Evolutionary conservation across 2,888 invertebrate genomes (phyloP).

Genomic region (Hoplodrina ambigua): DNA sequence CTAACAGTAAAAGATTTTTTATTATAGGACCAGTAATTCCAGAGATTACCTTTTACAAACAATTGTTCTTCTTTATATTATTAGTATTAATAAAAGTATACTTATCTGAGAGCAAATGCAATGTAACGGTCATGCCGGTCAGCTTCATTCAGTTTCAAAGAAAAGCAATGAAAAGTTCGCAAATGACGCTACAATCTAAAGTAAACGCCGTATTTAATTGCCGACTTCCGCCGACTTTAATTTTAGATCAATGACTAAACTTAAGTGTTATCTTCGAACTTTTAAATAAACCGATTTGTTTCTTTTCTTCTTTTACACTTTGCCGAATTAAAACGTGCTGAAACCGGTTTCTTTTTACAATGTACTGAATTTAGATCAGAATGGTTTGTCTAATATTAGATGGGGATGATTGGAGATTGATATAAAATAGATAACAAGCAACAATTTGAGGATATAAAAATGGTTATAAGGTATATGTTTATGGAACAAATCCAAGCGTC

Average conservation of each 20-base stretch:
- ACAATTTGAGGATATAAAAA: not conserved
- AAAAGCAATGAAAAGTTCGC: conserved; percentile 22
- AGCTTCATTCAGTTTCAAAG: conserved; percentile 9
- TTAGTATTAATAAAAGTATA: too few species aligned
- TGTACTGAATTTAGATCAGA: not conserved
- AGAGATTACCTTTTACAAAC: too few species aligned
- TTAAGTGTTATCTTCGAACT: conserved; percentile 45
- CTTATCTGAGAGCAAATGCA: not conserved
- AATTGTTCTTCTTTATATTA: too few species aligned
- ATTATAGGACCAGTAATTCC: too few species aligned
- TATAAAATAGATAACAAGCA: not conserved
- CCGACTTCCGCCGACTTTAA: conserved; percentile 42
- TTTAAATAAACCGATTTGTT: conserved; percentile 37
- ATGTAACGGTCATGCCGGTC: not conserved
- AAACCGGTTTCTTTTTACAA: not conserved
- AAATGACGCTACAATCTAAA: conserved; percentile 31
- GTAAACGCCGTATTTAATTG: conserved; percentile 42
- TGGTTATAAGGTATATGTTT: not conserved
- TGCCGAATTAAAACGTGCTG: conserved; percentile 22
- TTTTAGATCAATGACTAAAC: conserved; percentile 49
- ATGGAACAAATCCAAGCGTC: too few species aligned
- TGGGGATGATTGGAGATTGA: not conserved
- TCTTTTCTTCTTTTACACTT: conserved; percentile 34
- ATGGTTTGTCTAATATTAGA: too few species aligned
- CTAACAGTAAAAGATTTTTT: too few species aligned